These are phyloP conservation scores for Lycopodina hypogea DNA, from an alignment of 37 sponge, comb jelly and placozoan species.

Conservation along the genomic window DNA sequence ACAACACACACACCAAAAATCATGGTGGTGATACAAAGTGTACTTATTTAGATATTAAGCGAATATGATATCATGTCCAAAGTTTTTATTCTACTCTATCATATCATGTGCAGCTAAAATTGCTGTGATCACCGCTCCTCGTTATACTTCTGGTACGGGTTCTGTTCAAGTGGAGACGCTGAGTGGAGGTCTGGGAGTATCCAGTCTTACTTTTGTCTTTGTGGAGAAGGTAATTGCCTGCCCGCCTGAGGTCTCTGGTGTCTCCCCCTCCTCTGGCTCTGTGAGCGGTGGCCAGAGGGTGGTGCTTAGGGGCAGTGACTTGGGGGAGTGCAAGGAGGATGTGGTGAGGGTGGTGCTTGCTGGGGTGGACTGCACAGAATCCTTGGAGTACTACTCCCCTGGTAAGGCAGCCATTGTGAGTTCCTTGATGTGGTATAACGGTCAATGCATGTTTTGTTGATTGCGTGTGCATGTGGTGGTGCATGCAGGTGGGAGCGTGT, in stretches of 20 bases:
- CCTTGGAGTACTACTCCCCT: conserved; percentile 80
- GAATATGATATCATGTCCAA: too few species aligned
- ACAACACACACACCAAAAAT: too few species aligned
- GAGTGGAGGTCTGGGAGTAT: conserved; percentile 69
- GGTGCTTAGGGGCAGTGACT: conserved; percentile 72
- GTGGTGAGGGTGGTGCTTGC: conserved; percentile 65
- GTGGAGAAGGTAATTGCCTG: conserved; percentile 1
- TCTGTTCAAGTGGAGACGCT: conserved; percentile 80
- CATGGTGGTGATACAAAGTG: too few species aligned
- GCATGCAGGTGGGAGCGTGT: not conserved
- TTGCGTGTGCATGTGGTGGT: too few species aligned
- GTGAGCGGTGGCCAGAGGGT: conserved; percentile 61
- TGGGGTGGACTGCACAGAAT: conserved; percentile 76
- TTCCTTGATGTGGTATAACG: not conserved
- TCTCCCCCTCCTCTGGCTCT: conserved; percentile 64
- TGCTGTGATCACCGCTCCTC: conserved; percentile 53
- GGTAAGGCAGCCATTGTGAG: conserved; percentile 27
- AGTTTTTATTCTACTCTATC: too few species aligned
- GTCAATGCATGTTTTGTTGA: too few species aligned
- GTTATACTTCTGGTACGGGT: conserved; percentile 58
- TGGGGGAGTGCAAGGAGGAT: conserved; percentile 67
- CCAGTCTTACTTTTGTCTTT: conserved; percentile 62
- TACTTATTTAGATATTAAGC: too few species aligned
- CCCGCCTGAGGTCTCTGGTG: conserved; percentile 72
- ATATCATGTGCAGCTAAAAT: conserved; percentile 58